These are phyloP conservation scores for Arctocebus calabarensis DNA, from an alignment of 2,797 vertebrate genomes.

Conservation along the genomic window DNA sequence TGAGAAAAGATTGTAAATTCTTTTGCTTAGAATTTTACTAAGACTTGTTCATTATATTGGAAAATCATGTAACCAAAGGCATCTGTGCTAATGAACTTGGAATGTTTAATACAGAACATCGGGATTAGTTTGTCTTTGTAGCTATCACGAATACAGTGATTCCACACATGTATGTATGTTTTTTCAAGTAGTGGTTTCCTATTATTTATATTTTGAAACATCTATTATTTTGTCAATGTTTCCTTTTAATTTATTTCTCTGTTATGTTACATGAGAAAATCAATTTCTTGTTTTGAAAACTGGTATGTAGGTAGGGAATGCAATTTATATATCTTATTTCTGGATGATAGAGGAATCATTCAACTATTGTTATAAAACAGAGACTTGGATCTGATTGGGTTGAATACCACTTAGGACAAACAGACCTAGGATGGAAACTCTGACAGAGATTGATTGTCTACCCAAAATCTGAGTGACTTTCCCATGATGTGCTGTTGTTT, in stretches of 20 bases:
- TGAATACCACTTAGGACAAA: not conserved
- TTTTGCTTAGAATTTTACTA: slow-evolving; percentile 40
- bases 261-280: slow-evolving; percentile 5
- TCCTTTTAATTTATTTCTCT: not conserved
- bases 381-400: not conserved
- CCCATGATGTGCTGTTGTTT: not conserved
- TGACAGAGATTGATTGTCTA: not conserved
- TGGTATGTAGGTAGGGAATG: not conserved
- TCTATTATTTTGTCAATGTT: not conserved
- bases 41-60: not conserved
- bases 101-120: not conserved
- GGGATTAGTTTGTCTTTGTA: not conserved
- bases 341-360: not conserved
- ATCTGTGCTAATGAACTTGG: slow-evolving; percentile 2
- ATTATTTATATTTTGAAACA: slow-evolving; percentile 3
- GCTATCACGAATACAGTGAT: fast-evolving
- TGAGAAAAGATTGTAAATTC: not conserved
- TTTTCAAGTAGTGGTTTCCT: not conserved
- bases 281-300: slow-evolving; percentile 10
- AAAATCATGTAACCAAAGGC: slow-evolving; percentile 23
- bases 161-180: not conserved
- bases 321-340: not conserved
- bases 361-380: not conserved
- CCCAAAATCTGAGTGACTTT: not conserved
- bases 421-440: not conserved